Base-by-base conservation (phyloP, 2,113 vertebrate species). In the Craseonycteris thonglongyai region DNA sequence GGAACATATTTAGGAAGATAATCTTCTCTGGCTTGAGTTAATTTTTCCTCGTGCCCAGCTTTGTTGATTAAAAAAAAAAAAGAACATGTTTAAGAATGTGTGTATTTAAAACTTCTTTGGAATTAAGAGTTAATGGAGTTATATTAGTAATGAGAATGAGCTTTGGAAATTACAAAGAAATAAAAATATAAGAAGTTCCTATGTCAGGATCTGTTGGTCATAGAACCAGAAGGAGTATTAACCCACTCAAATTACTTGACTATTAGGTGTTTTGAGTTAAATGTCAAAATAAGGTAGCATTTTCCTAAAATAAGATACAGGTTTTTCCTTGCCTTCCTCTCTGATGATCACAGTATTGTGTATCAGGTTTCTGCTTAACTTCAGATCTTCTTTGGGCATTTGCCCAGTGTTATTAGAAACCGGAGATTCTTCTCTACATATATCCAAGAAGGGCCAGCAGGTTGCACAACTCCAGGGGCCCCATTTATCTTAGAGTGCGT, bases 331-430 rank as follows among this genome's bases (percentile, higher is more conserved):
- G 74, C 93, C 38, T 93, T 80, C 79, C 49, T 96, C 33, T 18
- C 38, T 65, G 83, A 59, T 87, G 93, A 88, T 95, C 79, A 51
- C 33, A 88, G 92, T 35, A 58, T 63, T 84, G 47, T 83, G 21
- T 87, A 63, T 96, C 72, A 69, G 72, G 56, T 97, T 96, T 96
- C 96, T 95, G 84, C 54, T 72, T 75, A 86, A 87, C 76, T 88
- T 94, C 49, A 92, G 80, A 92, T 96, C 84, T 84, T 84, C 91
- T 87, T 61, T 97, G 94, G 95, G 85, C 90, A 88, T 95, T 87
- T 95, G 90, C 92, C 96, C 92, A 49, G 61, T 88, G 85, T 96
- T 95, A 82, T 95, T 95, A 96, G 96, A 96, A 97, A 96, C 66
- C 92, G 33, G 92, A 96, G 96, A 33, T 81, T 9, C 71, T 91